phyloP scores from a whole-genome alignment of 2,888 invertebrate genomes.

The Girardia tigrina region DNA sequence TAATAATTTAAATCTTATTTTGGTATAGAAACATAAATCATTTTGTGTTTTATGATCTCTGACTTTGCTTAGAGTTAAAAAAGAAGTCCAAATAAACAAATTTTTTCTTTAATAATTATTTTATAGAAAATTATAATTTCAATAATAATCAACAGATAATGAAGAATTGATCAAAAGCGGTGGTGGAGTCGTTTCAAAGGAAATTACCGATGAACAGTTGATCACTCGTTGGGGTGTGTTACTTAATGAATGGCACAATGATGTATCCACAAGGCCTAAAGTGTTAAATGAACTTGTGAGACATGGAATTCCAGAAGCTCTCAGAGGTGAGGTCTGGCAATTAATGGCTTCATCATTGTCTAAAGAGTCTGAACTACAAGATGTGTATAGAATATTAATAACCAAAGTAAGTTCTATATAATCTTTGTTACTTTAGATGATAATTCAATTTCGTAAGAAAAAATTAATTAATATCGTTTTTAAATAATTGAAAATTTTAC shows the following conservation, averaged over 20 bases:
- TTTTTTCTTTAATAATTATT: too few species aligned
- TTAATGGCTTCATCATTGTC: conserved; percentile 62
- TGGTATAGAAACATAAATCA: too few species aligned
- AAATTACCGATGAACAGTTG: conserved; percentile 75
- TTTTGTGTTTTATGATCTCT: too few species aligned
- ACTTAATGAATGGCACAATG: conserved; percentile 16
- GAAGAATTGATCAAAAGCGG: conserved; percentile 74
- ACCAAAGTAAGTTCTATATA: conserved; percentile 61
- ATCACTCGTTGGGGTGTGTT: conserved; percentile 18
- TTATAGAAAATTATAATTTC: too few species aligned
- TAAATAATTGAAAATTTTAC: not conserved
- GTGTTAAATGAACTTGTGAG: conserved; percentile 44
- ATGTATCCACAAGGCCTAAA: conserved; percentile 21
- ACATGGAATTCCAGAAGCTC: conserved; percentile 77
- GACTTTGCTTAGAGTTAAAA: too few species aligned
- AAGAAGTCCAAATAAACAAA: too few species aligned
- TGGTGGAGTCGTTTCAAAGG: conserved; percentile 68
- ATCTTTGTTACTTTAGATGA: not conserved
- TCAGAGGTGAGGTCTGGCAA: conserved; percentile 94
- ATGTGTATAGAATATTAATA: conserved; percentile 76
- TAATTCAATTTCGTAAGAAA: not conserved
- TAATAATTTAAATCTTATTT: too few species aligned
- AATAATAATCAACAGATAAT: too few species aligned
- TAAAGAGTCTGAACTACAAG: conserved; percentile 57
- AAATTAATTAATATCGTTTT: not conserved